Evolutionary conservation across 1,140 invertebrate species (phyloP), one percentile per base, ranked within the genome.

Genomic region (Drosophila mojavensis): DNA sequence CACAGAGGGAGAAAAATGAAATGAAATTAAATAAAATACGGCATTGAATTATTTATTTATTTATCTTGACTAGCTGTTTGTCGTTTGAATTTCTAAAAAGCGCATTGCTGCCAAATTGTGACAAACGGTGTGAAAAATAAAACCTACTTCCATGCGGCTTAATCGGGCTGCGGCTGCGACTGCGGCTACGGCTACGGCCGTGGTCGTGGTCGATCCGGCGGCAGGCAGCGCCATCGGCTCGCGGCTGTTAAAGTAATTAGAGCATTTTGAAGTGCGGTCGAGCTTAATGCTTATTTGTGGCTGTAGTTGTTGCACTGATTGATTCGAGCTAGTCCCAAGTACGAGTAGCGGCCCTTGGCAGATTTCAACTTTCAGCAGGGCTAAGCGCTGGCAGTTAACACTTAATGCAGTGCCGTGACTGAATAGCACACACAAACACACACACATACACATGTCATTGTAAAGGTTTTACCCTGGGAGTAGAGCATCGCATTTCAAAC

Each of bases 201-300:
- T 3, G 20, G 20, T 24, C 20, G 20, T 24, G 20, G 75, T 71
- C 39, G 17, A 41, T 30, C 59, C 39, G 41, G 7, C 11, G 36
- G 53, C 30, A 6, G 33, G 62, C 33, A 2, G 47, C 41, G 51
- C 36, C 63, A 72, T 79, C 82, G 78, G 78, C 51, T 71, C 47
- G 69, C 81, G 81, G 81, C 70, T 85, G 85, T 78, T 88, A 88
- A 88, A 85, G 82, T 85, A 85, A 85, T 85, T 85, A 85, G 75
- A 64, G 67, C 69, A 73, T 76, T 85, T 80, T 75, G 74, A 69
- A 65, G 59, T 83, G 76, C 61, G 80, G 66, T 70, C 53, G 11
- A 47, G 67, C 53, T 62, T 63, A 74, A 77, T 74, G 53, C 75
- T 69, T 77, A 62, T 74, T 68, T 74, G 75, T 64, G 71, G 64